These are phyloP conservation scores for Pionites leucogaster DNA, from an alignment of 2,113 vertebrate genomes.

Conservation along the genomic window DNA sequence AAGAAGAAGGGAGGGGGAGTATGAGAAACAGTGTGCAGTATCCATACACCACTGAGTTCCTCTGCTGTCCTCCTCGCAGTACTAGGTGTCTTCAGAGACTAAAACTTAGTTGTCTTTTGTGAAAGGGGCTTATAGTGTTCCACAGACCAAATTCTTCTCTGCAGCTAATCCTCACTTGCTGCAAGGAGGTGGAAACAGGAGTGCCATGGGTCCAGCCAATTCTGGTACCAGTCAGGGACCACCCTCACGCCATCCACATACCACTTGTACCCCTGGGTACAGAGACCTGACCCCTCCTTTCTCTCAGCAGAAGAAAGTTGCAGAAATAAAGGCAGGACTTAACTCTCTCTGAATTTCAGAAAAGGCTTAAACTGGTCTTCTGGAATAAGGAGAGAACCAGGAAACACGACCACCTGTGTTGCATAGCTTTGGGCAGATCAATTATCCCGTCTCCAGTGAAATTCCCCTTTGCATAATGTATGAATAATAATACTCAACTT, in stretches of 20 bases:
- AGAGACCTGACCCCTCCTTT: background rate
- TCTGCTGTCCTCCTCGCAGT: background rate
- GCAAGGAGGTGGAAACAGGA: background rate
- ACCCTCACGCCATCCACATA: background rate
- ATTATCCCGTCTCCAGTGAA: slow-evolving; percentile 31
- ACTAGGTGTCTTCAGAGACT: background rate
- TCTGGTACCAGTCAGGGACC: background rate
- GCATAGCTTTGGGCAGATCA: slow-evolving; percentile 32
- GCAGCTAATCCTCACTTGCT: background rate
- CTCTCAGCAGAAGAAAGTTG: background rate
- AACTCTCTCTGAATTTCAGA: background rate
- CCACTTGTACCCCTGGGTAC: accelerated
- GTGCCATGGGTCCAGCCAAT: accelerated
- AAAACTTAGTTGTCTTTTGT: background rate
- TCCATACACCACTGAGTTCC: background rate
- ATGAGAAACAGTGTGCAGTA: background rate
- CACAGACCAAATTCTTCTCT: background rate
- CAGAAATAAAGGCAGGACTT: background rate
- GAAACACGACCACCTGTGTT: slow-evolving; percentile 28
- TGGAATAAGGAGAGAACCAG: background rate
- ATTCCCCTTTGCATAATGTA: slow-evolving; percentile 6
- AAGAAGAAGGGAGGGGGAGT: background rate
- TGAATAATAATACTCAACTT: background rate
- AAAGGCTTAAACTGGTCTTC: background rate
- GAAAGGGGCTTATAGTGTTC: background rate